These are phyloP conservation scores for Gorsachius magnificus DNA, from an alignment of 2,797 vertebrate genomes.

Conservation along the genomic window DNA sequence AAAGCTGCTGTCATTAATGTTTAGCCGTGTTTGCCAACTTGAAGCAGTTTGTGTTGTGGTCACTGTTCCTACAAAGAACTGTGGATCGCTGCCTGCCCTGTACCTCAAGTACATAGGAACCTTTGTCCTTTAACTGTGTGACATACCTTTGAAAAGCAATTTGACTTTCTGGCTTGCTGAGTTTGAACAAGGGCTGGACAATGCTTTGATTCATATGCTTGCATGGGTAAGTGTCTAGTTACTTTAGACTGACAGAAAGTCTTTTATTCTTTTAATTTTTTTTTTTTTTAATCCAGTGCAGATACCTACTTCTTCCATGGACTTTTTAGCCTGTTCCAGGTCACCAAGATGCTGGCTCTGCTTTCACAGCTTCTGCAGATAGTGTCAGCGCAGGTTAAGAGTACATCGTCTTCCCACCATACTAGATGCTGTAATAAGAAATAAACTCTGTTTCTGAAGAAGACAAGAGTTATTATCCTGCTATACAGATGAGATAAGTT, in stretches of 20 bases:
- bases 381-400: background rate
- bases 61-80: background rate
- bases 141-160: slow-evolving; percentile 29
- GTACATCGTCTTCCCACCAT: background rate
- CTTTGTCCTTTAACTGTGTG: slow-evolving; percentile 45
- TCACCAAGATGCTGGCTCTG: background rate
- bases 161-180: slow-evolving; percentile 32
- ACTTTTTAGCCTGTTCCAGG: background rate
- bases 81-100: slow-evolving; percentile 2
- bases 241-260: background rate
- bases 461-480: background rate
- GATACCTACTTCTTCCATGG: background rate
- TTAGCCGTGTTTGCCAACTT: slow-evolving; percentile 1
- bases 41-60: background rate
- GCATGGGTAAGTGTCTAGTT: background rate
- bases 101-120: background rate
- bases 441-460: background rate
- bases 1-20: background rate
- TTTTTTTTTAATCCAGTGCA: background rate
- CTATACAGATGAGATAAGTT: background rate
- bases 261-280: background rate
- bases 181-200: background rate
- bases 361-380: background rate
- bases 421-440: background rate
- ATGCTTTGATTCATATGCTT: background rate